Evolutionary conservation across 2,113 vertebrate species (phyloP).

Genomic region (Anguilla japonica): DNA sequence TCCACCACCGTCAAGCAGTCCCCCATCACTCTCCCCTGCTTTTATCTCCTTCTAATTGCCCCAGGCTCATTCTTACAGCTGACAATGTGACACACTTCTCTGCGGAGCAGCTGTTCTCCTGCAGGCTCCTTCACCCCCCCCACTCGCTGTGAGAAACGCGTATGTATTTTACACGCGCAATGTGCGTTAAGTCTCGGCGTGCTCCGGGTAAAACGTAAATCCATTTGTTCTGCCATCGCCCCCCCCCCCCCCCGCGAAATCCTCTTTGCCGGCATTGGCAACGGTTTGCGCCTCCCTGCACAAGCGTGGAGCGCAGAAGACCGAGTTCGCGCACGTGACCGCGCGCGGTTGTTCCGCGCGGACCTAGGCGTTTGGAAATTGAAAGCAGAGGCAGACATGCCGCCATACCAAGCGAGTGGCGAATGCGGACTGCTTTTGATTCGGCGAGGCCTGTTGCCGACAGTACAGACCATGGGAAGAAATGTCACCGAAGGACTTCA

Average conservation of each 20-base stretch:
- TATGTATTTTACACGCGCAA: neutral
- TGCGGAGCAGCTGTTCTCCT: neutral
- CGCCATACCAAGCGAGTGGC: neutral
- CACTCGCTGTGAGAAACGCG: neutral
- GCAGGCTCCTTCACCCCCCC: neutral
- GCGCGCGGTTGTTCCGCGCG: neutral
- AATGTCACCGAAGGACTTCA: slow-evolving; percentile 3
- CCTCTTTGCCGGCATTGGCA: neutral
- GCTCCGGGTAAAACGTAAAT: neutral
- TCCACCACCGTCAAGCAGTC: slow-evolving; percentile 72
- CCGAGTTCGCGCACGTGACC: neutral
- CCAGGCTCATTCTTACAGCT: slow-evolving; percentile 39
- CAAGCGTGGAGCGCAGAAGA: neutral
- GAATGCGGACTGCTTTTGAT: neutral
- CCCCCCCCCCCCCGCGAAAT: neutral
- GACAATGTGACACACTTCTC: neutral
- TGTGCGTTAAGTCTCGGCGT: neutral
- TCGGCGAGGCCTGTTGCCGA: neutral
- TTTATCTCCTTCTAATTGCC: slow-evolving; percentile 58
- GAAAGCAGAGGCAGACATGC: neutral
- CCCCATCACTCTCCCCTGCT: slow-evolving; percentile 59
- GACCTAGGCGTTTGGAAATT: neutral
- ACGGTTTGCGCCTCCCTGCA: neutral
- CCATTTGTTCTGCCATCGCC: neutral
- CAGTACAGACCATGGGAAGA: slow-evolving; percentile 12